Evolutionary conservation across 2,797 vertebrate genomes (phyloP).

Genomic region (Rhinoraja longicauda): DNA sequence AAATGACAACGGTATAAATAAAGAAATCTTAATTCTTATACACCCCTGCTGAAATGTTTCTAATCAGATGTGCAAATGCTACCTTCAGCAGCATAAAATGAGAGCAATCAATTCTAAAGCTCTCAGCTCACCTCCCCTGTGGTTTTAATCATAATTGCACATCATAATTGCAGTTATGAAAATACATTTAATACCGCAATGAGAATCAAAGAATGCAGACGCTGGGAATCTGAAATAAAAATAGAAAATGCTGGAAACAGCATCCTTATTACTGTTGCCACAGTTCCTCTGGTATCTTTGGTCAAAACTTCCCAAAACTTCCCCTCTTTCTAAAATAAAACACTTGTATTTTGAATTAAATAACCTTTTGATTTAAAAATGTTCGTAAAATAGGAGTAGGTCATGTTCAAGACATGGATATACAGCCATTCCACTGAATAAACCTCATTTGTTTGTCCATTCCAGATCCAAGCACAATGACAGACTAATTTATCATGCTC

Average conservation of each 20-base stretch:
- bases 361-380: too few relatives aligned
- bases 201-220: too few relatives aligned
- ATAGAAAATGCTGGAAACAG: too few relatives aligned
- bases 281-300: too few relatives aligned
- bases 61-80: not conserved
- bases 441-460: not conserved
- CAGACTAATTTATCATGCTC: not conserved
- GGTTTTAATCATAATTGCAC: not conserved
- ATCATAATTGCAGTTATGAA: not conserved
- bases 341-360: too few relatives aligned
- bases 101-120: not conserved
- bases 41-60: not conserved
- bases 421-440: not conserved
- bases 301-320: too few relatives aligned
- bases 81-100: not conserved
- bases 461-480: not conserved
- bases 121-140: not conserved
- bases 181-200: not conserved
- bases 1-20: not conserved
- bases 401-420: not conserved
- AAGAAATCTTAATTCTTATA: not conserved
- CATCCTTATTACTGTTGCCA: too few relatives aligned
- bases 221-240: too few relatives aligned
- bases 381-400: too few relatives aligned
- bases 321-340: too few relatives aligned